Conservation (phyloP, 2,888 invertebrate genomes). For the Deilephila elpenor region DNA sequence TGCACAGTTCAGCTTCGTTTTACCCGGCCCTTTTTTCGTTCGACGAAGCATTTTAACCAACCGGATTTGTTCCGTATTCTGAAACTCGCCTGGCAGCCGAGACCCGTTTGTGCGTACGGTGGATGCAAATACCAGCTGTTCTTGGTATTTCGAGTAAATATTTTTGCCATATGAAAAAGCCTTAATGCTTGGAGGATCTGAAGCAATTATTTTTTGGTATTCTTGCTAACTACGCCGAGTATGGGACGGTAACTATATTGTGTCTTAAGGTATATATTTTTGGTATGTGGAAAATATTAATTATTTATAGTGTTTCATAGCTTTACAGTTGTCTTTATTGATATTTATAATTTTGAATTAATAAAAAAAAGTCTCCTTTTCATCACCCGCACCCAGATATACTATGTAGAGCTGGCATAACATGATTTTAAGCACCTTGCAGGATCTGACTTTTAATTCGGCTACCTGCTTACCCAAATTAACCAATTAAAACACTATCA, state of each 20-base stretch:
- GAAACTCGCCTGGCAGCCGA: slow-evolving; percentile 33
- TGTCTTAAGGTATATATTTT: background rate
- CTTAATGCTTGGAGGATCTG: background rate
- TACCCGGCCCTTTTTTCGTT: slow-evolving; percentile 2
- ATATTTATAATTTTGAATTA: too few relatives aligned
- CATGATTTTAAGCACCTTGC: too few relatives aligned
- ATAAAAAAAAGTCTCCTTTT: too few relatives aligned
- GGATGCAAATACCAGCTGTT: slow-evolving; percentile 39
- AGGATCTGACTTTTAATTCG: too few relatives aligned
- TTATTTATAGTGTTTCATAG: too few relatives aligned
- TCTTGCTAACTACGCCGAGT: background rate
- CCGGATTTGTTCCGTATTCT: slow-evolving; percentile 33
- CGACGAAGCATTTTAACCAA: slow-evolving; percentile 3
- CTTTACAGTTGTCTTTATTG: too few relatives aligned
- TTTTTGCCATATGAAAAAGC: slow-evolving; percentile 20
- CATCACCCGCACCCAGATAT: too few relatives aligned
- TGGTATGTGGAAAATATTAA: background rate
- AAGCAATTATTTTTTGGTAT: slow-evolving; percentile 10
- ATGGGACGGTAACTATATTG: background rate
- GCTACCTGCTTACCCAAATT: too few relatives aligned
- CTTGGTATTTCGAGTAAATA: slow-evolving; percentile 37
- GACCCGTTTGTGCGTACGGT: slow-evolving; percentile 42
- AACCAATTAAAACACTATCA: too few relatives aligned
- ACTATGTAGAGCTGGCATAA: too few relatives aligned
- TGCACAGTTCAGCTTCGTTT: background rate